A percentile compares a stretch with the other conserved stretches of the same genome.
phyloP scores from a whole-genome alignment of 2,113 vertebrate genomes.

The Pterocles orientalis region DNA sequence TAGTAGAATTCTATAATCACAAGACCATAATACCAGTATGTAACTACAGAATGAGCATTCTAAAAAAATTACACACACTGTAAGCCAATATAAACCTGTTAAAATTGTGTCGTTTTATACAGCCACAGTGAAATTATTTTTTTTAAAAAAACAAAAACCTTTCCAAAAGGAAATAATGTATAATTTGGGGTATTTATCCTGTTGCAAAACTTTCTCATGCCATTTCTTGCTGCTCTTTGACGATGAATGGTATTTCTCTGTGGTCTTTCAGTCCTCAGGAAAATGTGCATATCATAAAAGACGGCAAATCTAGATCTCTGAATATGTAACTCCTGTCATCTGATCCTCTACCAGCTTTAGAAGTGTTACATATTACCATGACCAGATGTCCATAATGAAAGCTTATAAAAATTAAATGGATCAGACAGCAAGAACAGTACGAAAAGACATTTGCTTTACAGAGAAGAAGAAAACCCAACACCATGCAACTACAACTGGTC shows the following conservation, averaged over 20 bases:
- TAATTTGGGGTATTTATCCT: conserved; percentile 1
- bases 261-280: neutral
- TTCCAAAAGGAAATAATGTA: neutral
- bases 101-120: conserved; percentile 3
- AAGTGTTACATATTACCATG: neutral
- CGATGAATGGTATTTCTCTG: neutral
- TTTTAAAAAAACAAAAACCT: neutral
- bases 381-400: neutral
- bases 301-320: neutral
- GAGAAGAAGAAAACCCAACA: neutral
- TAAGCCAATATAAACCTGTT: conserved; percentile 48
- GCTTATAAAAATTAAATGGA: neutral
- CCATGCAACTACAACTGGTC: neutral
- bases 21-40: conserved; percentile 1
- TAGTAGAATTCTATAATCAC: neutral
- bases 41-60: conserved; percentile 17
- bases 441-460: neutral
- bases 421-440: neutral
- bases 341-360: neutral
- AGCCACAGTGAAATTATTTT: conserved; percentile 1
- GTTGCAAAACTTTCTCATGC: neutral
- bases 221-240: neutral
- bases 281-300: neutral
- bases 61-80: neutral
- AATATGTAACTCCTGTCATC: neutral